These are phyloP conservation scores for Tarsius wallacei DNA, from an alignment of 2,797 vertebrate species.

Conservation along the genomic window DNA sequence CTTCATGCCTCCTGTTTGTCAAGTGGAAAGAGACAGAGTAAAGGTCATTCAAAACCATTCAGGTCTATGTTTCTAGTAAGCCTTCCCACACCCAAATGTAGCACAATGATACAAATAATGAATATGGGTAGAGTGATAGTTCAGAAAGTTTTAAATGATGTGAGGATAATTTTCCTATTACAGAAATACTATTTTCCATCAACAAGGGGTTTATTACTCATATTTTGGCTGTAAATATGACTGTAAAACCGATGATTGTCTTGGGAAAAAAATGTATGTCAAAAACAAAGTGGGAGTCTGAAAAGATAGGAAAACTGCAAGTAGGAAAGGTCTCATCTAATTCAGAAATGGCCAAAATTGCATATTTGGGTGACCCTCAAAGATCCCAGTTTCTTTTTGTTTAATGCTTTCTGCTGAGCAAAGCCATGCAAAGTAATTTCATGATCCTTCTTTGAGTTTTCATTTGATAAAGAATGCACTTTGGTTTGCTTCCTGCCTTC, in stretches of 20 bases:
- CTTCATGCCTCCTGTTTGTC: neutral
- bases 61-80: conserved; percentile 57
- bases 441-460: neutral
- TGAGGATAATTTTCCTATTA: neutral
- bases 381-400: conserved; percentile 5
- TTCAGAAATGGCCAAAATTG: neutral
- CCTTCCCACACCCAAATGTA: conserved; percentile 33
- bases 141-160: conserved; percentile 51
- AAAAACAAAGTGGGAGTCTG: neutral
- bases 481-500: neutral
- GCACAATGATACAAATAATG: neutral
- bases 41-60: conserved; percentile 41
- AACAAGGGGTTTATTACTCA: conserved; percentile 57
- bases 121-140: conserved; percentile 64
- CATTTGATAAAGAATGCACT: neutral
- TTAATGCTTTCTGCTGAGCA: neutral
- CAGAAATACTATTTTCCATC: conserved; percentile 11
- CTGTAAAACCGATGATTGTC: neutral
- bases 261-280: neutral
- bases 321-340: neutral
- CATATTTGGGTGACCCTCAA: neutral
- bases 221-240: conserved; percentile 60
- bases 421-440: neutral
- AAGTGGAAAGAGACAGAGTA: neutral
- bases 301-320: neutral